A percentile compares a stretch with the other conserved stretches of the same genome.
phyloP scores from a whole-genome alignment of 2,113 vertebrate species.

The Marmota monax region DNA sequence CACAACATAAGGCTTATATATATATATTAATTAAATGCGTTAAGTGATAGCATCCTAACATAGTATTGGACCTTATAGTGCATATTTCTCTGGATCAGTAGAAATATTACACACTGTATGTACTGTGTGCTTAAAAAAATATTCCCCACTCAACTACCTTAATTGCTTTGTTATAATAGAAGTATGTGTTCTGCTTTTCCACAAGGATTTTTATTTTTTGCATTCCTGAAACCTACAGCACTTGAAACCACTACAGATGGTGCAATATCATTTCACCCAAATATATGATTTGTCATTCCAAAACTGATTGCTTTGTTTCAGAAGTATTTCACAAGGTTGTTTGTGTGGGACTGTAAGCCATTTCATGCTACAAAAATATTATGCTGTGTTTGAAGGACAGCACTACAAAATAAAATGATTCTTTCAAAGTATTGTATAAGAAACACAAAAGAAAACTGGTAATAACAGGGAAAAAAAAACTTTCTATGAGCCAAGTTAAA shows the following conservation, averaged over 20 bases:
- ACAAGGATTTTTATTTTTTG: neutral
- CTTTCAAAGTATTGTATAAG: neutral
- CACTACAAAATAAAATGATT: neutral
- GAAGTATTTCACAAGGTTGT: neutral
- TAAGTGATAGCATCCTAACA: neutral
- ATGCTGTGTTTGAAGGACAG: neutral
- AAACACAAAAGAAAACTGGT: neutral
- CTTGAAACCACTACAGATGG: neutral
- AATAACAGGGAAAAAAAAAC: neutral
- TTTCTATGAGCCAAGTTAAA: neutral
- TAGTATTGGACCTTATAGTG: neutral
- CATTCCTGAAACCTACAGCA: neutral
- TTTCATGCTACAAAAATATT: neutral
- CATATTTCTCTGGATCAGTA: neutral
- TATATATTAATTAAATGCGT: neutral
- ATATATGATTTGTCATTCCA: neutral
- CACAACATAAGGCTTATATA: neutral
- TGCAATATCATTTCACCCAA: slow-evolving; percentile 1
- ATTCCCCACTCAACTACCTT: neutral
- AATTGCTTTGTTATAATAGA: neutral
- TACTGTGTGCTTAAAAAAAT: neutral
- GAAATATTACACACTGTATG: neutral
- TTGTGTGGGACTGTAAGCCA: neutral
- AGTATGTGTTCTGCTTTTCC: neutral
- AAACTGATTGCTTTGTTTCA: slow-evolving; percentile 31